phyloP scores from a whole-genome alignment of 2,113 vertebrate species.

The Grantiella picta region DNA sequence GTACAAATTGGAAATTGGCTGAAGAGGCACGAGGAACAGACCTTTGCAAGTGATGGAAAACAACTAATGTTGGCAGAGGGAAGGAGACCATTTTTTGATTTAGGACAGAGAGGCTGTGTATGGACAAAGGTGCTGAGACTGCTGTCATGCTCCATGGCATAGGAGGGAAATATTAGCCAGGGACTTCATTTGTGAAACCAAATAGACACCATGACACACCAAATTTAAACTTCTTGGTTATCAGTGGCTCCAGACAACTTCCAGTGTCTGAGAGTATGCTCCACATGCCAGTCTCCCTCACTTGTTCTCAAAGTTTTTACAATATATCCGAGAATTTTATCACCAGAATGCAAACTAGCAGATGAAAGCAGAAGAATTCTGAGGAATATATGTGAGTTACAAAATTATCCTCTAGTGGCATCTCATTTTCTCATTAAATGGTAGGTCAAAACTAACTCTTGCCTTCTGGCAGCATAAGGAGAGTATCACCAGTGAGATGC shows the following conservation, averaged over 20 bases:
- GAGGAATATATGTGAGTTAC: not conserved
- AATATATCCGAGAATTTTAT: not conserved
- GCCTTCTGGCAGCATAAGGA: not conserved
- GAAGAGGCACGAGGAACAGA: not conserved
- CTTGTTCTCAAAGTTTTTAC: not conserved
- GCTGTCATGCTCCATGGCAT: too few species aligned
- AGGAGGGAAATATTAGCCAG: not conserved
- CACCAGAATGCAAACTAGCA: not conserved
- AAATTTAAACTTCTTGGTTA: not conserved
- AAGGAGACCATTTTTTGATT: not conserved
- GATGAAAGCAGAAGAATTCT: not conserved
- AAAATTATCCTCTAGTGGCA: not conserved
- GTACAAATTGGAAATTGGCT: not conserved
- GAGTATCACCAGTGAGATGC: not conserved
- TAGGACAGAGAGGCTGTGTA: not conserved
- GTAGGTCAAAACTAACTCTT: not conserved
- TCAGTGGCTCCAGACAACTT: not conserved
- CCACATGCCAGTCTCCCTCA: fast-evolving
- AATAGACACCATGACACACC: not conserved
- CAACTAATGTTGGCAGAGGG: fast-evolving
- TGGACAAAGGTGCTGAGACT: not conserved
- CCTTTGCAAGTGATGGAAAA: not conserved
- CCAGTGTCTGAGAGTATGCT: not conserved
- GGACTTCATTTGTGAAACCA: not conserved
- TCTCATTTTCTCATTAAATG: not conserved